These are phyloP conservation scores for Caenorhabditis afra DNA, from an alignment of 2,888 invertebrate genomes.

Conservation along the genomic window DNA sequence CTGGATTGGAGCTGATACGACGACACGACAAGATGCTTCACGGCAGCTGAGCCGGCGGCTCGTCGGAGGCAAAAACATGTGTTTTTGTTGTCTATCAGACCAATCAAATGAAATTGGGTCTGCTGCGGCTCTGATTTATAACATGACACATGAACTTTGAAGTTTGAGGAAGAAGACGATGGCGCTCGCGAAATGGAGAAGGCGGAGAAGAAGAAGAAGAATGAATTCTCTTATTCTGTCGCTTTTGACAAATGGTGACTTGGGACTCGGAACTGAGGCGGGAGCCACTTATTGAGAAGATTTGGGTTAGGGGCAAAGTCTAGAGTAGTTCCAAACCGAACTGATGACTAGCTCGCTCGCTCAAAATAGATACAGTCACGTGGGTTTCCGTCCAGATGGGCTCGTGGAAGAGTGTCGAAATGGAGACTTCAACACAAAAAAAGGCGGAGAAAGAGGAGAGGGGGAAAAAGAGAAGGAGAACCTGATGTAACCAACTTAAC, in stretches of 20 bases:
- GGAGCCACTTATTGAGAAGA: constrained; percentile 47
- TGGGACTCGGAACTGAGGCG: too few species aligned
- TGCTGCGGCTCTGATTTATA: constrained; percentile 11
- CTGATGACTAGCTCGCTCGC: too few species aligned
- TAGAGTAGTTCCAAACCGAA: too few species aligned
- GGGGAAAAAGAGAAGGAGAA: neutral
- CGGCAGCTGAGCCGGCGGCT: neutral
- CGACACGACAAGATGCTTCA: neutral
- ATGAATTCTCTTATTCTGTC: constrained; percentile 37
- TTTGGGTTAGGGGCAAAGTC: constrained; percentile 14
- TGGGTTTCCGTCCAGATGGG: neutral
- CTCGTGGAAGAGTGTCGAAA: neutral
- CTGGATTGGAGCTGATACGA: neutral
- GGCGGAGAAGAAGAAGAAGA: constrained; percentile 21
- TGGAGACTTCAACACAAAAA: constrained; percentile 4
- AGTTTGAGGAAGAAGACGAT: constrained; percentile 21
- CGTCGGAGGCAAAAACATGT: constrained; percentile 21
- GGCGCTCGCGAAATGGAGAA: constrained; percentile 15
- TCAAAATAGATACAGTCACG: neutral
- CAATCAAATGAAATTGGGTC: constrained; percentile 18
- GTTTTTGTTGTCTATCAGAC: constrained; percentile 26
- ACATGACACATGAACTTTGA: constrained; percentile 35
- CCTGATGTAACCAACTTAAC: constrained; percentile 51
- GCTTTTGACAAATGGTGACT: constrained; percentile 42
- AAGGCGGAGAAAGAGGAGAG: neutral